phyloP scores from a whole-genome alignment of 2,113 vertebrate genomes.

The Opisthocomus hoazin region DNA sequence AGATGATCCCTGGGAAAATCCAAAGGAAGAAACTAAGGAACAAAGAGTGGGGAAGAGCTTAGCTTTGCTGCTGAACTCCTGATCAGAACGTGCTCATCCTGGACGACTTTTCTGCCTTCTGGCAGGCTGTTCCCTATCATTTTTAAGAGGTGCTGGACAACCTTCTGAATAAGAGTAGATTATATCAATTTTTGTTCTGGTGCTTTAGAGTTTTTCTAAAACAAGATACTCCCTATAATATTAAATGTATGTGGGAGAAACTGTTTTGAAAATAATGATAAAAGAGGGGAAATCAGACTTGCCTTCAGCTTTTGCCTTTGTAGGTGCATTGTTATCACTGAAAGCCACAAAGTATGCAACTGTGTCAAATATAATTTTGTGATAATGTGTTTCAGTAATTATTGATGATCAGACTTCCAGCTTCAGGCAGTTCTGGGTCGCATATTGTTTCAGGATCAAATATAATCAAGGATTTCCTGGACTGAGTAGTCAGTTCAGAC shows the following conservation, averaged over 20 bases:
- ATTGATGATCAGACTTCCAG: neutral
- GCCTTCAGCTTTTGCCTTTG: neutral
- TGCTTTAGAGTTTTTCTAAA: neutral
- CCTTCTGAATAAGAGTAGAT: neutral
- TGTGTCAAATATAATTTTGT: neutral
- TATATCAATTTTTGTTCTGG: neutral
- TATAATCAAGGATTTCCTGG: slow-evolving; percentile 1
- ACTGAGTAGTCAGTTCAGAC: neutral
- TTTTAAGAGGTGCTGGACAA: neutral
- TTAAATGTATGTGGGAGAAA: neutral
- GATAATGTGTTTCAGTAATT: neutral
- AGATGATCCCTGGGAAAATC: slow-evolving; percentile 62
- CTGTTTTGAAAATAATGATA: neutral
- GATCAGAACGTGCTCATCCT: neutral
- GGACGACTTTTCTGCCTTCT: neutral
- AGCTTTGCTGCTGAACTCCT: neutral
- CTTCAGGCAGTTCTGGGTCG: neutral
- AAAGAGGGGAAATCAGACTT: neutral
- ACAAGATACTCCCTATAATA: neutral
- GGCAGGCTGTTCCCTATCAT: neutral
- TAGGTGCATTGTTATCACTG: neutral
- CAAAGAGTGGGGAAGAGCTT: slow-evolving; percentile 29
- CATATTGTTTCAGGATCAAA: neutral
- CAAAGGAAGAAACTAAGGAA: slow-evolving; percentile 50
- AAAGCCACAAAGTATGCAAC: neutral